A percentile compares a stretch with the other conserved stretches of the same genome.
These are phyloP conservation scores for Sturmia bella DNA, from an alignment of 2,888 invertebrate species.

Conservation along the genomic window DNA sequence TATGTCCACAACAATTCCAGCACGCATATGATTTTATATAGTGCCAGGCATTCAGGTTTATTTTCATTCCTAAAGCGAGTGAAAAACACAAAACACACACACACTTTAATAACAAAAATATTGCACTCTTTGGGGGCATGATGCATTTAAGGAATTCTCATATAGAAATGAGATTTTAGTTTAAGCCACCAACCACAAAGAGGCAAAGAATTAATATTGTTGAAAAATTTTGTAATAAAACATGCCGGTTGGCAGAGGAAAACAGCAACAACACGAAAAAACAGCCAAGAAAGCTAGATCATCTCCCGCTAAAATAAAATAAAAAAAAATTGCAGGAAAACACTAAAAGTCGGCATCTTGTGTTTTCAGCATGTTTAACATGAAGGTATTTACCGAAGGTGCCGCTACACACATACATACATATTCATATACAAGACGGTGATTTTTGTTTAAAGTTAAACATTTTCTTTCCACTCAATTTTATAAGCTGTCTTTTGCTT, in stretches of 20 bases:
- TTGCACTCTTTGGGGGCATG: constrained; percentile 21
- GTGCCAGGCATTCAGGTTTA: not conserved
- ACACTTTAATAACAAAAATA: constrained; percentile 13
- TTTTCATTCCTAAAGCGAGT: not conserved
- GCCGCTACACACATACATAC: no score
- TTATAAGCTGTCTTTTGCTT: constrained; percentile 28
- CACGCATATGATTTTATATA: constrained; percentile 66
- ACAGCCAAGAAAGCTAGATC: constrained; percentile 55
- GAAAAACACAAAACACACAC: not conserved
- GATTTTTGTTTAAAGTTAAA: constrained; percentile 63
- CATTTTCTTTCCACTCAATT: constrained; percentile 12
- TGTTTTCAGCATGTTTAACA: constrained; percentile 60
- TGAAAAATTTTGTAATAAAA: constrained; percentile 26
- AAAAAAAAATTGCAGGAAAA: constrained; percentile 33
- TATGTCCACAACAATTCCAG: constrained; percentile 71
- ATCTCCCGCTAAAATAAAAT: constrained; percentile 56
- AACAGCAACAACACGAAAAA: constrained; percentile 23
- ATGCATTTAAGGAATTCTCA: constrained; percentile 20
- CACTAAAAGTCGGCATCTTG: constrained; percentile 61
- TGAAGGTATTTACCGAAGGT: constrained; percentile 35
- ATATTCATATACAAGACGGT: constrained; percentile 56
- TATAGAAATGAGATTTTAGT: constrained; percentile 27
- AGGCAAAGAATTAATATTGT: constrained; percentile 1
- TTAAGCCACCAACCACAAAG: not conserved
- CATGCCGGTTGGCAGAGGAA: constrained; percentile 1